phyloP scores from a whole-genome alignment of 1,140 invertebrate genomes.

The Bombus impatiens region DNA sequence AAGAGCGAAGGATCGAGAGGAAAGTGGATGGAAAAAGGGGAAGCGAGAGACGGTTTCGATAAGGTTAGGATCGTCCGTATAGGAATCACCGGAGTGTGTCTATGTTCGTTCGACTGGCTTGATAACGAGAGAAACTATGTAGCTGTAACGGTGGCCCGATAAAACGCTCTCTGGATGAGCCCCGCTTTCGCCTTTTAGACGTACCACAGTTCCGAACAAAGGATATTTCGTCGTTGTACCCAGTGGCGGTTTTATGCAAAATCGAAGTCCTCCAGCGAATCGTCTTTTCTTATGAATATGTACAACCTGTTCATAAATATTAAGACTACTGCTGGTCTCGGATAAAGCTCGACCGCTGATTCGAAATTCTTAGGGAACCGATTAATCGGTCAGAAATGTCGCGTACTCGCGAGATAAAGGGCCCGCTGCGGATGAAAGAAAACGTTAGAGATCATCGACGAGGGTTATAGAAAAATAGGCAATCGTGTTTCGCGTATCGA shows the following conservation, averaged over 20 bases:
- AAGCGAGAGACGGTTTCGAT: conserved; percentile 36
- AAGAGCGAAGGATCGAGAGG: background rate
- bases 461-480: no score
- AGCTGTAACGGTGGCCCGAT: conserved; percentile 15
- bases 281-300: background rate
- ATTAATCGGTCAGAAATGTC: no score
- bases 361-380: background rate
- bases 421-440: rapidly evolving
- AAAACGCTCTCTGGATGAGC: conserved; percentile 34
- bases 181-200: background rate
- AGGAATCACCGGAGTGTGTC: conserved; percentile 51
- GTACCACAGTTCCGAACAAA: background rate
- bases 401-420: no score
- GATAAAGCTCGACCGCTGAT: no score
- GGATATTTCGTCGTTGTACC: background rate
- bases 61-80: conserved; percentile 59
- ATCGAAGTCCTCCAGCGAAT: background rate
- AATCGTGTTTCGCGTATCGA: no score
- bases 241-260: background rate
- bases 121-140: conserved; percentile 58
- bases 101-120: conserved; percentile 32
- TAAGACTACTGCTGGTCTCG: no score
- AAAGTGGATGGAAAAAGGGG: background rate
- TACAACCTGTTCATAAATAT: background rate
- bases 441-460: no score